These are phyloP conservation scores for Lepus oiostolus DNA, from an alignment of 2,797 vertebrate genomes.

Conservation along the genomic window DNA sequence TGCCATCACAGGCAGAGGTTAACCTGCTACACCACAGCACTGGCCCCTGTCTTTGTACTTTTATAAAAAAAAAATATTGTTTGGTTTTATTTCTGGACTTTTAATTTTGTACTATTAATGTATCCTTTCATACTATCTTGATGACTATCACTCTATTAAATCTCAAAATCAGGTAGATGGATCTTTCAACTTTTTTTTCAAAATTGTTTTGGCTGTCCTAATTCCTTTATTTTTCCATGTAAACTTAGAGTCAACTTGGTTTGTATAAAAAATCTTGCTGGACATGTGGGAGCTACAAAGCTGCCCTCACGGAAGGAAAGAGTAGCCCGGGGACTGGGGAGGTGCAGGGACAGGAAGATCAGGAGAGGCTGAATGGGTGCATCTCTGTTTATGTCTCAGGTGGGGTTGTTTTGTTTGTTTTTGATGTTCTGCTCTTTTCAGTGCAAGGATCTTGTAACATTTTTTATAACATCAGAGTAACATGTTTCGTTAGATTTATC, in stretches of 20 bases:
- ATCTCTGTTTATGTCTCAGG: not conserved
- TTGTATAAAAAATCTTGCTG: not conserved
- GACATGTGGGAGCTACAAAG: too few relatives aligned
- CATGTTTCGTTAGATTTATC: not conserved
- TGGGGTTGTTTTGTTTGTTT: not conserved
- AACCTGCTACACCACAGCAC: too few relatives aligned
- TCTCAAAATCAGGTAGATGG: not conserved
- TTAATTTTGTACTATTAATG: not conserved
- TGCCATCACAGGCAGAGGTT: too few relatives aligned
- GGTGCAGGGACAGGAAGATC: too few relatives aligned
- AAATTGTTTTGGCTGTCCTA: too few relatives aligned
- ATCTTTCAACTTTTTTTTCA: not conserved
- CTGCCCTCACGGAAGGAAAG: too few relatives aligned
- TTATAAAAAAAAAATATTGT: too few relatives aligned
- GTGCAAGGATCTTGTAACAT: not conserved
- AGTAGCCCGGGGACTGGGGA: too few relatives aligned
- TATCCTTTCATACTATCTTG: not conserved
- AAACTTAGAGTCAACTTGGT: not conserved
- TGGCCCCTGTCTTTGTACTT: too few relatives aligned
- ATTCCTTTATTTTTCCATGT: too few relatives aligned
- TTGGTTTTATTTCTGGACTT: not conserved
- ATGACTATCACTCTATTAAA: not conserved
- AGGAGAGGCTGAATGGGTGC: not conserved
- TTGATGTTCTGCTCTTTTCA: not conserved
- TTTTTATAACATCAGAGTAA: not conserved